Base-by-base conservation (phyloP, 2,888 invertebrate species). In the Zelleria hepariella region DNA sequence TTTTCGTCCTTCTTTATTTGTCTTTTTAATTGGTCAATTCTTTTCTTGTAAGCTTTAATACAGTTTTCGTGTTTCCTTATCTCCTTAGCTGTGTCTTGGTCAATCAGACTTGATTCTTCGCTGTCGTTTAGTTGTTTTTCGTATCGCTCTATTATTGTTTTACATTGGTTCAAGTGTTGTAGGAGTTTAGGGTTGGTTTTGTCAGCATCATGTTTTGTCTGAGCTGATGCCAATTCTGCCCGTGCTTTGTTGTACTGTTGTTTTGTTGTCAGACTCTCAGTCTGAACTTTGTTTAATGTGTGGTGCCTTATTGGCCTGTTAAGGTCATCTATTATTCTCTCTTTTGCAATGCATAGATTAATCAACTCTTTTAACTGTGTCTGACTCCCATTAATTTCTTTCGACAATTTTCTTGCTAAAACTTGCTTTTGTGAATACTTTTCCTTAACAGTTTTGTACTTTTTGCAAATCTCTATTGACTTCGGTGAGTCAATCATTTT, bases 1-100 rank as follows among this genome's bases (percentile, higher is more conserved):
- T 94, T 94, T 66, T 94, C 93, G 66, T 95, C 94, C 68, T 93
- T 93, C 65, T 92, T 92, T 21, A 94, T 89, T 68, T 93, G 92
- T 70, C 93, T 92, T 72, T 93, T 93, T 56, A 95, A 81, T 70
- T 93, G 93, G 58, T 94, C 94, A 71, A 95, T 90, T 73, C 94
- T 93, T 69, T 94, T 94, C 70, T 93, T 93, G 0, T 94, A 94
- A 6, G 92, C 91, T 70, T 93, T 92, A 2, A 95, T 80, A 66
- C 94, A 94, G 62, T 91, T 92, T 73, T 95, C 93, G 64, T 94
- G 86, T 69, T 94, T 93, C 67, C 92, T 90, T 7, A 94, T 91
- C 71, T 94, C 94, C 71, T 92, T 91, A 1, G 89, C 77, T 60
- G 88, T 89, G 67, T 91, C 90, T 53, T 90, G 90, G 62, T 91